Evolutionary conservation across 2,888 invertebrate species (phyloP).

Genomic region (Drosophila testacea): DNA sequence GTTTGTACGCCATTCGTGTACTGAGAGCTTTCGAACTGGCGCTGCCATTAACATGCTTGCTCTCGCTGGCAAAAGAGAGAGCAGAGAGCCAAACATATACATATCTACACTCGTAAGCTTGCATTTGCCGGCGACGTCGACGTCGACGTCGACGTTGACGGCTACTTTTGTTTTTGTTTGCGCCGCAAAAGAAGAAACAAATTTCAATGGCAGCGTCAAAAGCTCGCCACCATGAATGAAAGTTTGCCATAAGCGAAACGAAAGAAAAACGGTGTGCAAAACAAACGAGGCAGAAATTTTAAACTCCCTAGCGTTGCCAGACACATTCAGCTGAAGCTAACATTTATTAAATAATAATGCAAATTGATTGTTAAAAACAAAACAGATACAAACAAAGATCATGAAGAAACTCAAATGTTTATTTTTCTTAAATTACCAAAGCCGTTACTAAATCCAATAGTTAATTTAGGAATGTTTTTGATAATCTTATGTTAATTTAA

Average conservation of each 20-base stretch:
- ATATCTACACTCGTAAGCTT: conserved; percentile 52
- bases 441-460: too few species aligned
- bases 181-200: conserved; percentile 64
- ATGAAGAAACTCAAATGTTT: too few species aligned
- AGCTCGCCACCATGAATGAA: conserved; percentile 71
- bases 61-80: conserved; percentile 13
- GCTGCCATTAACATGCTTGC: conserved; percentile 47
- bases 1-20: conserved; percentile 76
- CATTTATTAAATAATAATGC: too few species aligned
- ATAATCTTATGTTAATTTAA: too few species aligned
- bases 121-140: conserved; percentile 69
- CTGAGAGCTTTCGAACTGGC: conserved; percentile 66
- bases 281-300: conserved; percentile 52
- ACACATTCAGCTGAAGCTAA: neutral
- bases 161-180: conserved; percentile 74
- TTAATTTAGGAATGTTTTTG: too few species aligned
- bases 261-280: conserved; percentile 62
- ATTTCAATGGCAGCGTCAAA: conserved; percentile 74
- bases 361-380: too few species aligned
- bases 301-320: conserved; percentile 32
- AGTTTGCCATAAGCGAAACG: conserved; percentile 57
- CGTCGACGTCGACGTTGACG: conserved; percentile 51
- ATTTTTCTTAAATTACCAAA: too few species aligned
- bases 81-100: conserved; percentile 9
- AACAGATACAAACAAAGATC: too few species aligned